phyloP scores from a whole-genome alignment of 2,113 vertebrate genomes.

The Nannobrachium achirus region DNA sequence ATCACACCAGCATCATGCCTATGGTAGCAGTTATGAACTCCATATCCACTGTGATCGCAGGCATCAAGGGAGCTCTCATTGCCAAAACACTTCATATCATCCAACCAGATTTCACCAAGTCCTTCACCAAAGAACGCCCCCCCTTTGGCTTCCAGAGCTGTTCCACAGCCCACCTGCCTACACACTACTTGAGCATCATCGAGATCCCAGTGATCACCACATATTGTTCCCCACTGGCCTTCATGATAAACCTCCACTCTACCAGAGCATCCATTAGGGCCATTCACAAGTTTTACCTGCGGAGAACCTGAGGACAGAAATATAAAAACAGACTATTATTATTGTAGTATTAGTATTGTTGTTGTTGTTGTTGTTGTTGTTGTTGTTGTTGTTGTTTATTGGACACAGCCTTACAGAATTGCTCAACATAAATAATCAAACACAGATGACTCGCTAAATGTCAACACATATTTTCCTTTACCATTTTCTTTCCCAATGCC shows the following conservation, averaged over 20 bases:
- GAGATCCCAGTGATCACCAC: constrained; percentile 52
- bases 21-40: constrained; percentile 56
- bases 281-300: constrained; percentile 64
- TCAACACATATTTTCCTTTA: too few relatives aligned
- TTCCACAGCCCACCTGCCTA: constrained; percentile 64
- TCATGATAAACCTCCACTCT: constrained; percentile 60
- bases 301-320: too few relatives aligned
- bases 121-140: constrained; percentile 35
- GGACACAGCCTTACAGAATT: too few relatives aligned
- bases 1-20: constrained; percentile 74
- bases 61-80: constrained; percentile 48
- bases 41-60: constrained; percentile 39
- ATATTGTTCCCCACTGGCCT: constrained; percentile 59
- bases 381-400: too few relatives aligned
- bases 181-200: constrained; percentile 53
- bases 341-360: too few relatives aligned
- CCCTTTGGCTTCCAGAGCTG: constrained; percentile 10
- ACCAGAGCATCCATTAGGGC: constrained; percentile 66
- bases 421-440: too few relatives aligned
- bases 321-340: too few relatives aligned
- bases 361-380: too few relatives aligned
- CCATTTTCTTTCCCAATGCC: too few relatives aligned
- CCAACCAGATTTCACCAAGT: too few relatives aligned
- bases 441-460: too few relatives aligned
- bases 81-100: constrained; percentile 40